These are phyloP conservation scores for Microcebus lehilahytsara DNA, from an alignment of 2,113 vertebrate genomes.

Conservation along the genomic window DNA sequence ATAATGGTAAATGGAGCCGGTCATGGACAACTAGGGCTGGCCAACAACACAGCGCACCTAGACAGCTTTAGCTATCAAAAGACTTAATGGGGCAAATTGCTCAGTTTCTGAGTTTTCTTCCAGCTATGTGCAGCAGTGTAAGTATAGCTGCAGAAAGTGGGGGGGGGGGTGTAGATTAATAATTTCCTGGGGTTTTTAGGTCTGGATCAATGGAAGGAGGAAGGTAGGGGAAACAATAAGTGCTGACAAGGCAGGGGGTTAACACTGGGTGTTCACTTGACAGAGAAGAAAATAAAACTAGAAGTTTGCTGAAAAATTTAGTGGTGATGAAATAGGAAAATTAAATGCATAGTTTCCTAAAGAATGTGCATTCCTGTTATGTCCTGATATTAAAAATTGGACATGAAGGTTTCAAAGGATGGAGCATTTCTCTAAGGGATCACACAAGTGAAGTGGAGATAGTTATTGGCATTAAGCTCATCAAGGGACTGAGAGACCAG, in stretches of 20 bases:
- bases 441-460: background rate
- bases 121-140: background rate
- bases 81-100: accelerated
- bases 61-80: background rate
- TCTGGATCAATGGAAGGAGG: background rate
- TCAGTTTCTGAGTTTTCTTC: background rate
- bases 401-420: background rate
- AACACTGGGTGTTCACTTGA: background rate
- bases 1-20: background rate
- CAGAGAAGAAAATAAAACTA: background rate
- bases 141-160: background rate
- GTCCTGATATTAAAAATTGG: background rate
- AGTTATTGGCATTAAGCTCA: background rate
- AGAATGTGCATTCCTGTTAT: background rate
- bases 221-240: background rate
- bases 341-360: background rate
- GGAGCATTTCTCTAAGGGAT: background rate
- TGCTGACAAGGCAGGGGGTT: background rate
- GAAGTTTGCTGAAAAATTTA: background rate
- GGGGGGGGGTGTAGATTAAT: background rate
- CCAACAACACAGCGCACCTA: too few relatives aligned
- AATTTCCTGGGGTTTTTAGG: background rate
- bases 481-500: background rate
- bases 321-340: background rate
- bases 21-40: too few relatives aligned